Conservation (phyloP, 1,140 invertebrate species). For the Polypedilum pembai region DNA sequence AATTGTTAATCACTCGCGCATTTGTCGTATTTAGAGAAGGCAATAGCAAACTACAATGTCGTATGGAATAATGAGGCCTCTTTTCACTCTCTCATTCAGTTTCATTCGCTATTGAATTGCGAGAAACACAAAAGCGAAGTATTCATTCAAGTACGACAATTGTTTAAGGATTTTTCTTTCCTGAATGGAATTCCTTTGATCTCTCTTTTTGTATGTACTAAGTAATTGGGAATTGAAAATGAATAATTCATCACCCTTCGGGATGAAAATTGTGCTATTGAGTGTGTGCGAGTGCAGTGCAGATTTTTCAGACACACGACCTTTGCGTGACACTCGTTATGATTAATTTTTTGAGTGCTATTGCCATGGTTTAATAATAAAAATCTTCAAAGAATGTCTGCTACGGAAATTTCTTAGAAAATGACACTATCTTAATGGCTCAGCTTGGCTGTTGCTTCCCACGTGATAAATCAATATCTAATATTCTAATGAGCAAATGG, state of each 20-base stretch:
- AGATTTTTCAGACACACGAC: not conserved
- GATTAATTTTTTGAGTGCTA: not conserved
- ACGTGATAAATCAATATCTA: not conserved
- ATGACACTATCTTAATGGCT: not conserved
- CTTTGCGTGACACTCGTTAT: not conserved
- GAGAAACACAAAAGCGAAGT: not conserved
- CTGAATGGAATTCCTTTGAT: conserved; percentile 8
- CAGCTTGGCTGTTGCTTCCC: not conserved
- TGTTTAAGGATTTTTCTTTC: conserved; percentile 7
- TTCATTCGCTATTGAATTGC: not conserved
- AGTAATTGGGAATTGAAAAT: conserved; percentile 13
- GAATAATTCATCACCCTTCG: conserved; percentile 16
- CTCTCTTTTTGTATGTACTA: not conserved
- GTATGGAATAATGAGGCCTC: conserved; percentile 1
- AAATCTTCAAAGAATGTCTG: not conserved
- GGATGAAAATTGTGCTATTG: not conserved
- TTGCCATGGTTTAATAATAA: not conserved
- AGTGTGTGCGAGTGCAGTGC: not conserved
- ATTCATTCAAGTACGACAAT: not conserved
- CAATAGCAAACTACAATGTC: not conserved
- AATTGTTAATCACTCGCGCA: conserved; percentile 10
- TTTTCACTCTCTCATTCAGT: not conserved
- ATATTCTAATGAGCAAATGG: not conserved
- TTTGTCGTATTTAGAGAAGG: conserved; percentile 1
- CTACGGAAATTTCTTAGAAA: not conserved